Conservation (phyloP, 2,797 vertebrate species). For the Labroides dimidiatus region DNA sequence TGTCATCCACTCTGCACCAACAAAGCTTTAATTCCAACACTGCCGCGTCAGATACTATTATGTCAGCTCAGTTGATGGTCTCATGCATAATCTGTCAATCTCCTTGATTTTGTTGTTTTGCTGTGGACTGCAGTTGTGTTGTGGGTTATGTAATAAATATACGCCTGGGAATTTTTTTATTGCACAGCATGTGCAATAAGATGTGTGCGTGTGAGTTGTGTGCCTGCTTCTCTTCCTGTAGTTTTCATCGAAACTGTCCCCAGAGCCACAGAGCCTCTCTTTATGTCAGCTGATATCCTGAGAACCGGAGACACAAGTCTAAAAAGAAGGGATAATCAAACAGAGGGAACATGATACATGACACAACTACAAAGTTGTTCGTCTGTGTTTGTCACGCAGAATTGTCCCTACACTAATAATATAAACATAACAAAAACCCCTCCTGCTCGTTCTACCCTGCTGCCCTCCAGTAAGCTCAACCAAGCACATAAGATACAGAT, state of each 20-base stretch:
- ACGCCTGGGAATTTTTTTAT: not conserved
- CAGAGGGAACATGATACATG: not conserved
- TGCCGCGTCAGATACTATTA: constrained; percentile 25
- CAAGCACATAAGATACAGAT: too few species aligned
- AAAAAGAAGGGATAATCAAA: constrained; percentile 17
- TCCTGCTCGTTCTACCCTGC: too few species aligned
- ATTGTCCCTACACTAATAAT: too few species aligned
- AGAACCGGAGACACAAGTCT: constrained; percentile 37
- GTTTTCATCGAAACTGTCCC: constrained; percentile 43
- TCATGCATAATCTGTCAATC: not conserved
- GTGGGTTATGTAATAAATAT: constrained; percentile 17
- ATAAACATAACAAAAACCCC: too few species aligned
- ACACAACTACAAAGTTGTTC: not conserved
- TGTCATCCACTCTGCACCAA: constrained; percentile 23
- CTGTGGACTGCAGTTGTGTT: not conserved
- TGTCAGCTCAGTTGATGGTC: constrained; percentile 18
- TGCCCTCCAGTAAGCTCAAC: too few species aligned
- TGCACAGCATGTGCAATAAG: not conserved
- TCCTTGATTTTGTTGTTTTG: constrained; percentile 16
- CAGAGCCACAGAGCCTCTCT: constrained; percentile 5
- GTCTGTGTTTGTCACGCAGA: too few species aligned
- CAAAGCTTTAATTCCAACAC: constrained; percentile 23
- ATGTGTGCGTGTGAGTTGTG: constrained; percentile 6
- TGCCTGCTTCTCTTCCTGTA: constrained; percentile 24
- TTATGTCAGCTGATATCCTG: constrained; percentile 32